Base-by-base conservation (phyloP, 2,113 vertebrate species). In the Colaptes auratus region DNA sequence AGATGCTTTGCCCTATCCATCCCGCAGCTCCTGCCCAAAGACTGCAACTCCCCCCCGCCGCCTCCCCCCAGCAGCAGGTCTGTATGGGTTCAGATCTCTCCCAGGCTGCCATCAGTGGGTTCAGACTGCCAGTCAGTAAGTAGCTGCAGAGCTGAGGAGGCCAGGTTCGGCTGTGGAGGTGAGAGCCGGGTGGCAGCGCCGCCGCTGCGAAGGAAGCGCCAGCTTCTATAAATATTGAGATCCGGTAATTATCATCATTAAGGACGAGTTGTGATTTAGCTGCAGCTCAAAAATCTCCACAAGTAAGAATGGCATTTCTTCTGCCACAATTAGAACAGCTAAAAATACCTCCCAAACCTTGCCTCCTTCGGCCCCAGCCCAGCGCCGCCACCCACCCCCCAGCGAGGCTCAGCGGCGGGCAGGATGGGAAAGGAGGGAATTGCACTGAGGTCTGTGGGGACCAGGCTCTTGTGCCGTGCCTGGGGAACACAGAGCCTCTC, bases 151-250 rank as follows among this genome's bases (percentile, higher is more conserved):
- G 12, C 42, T 94, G 96, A 97, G 27, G 84, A 94, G 92, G 61
- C 89, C 76, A 48, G 60, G 91, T 66, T 96, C 93, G 50, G 75
- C 89, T 90, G 88, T 91, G 96, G 96, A 97, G 96, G 95, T 96
- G 95, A 96, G 93, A 92, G 89, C 96, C 39, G 83, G 92, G 93
- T 73, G 20, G 87, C 93, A 65, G 82, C 81, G n/a, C 96, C 81
- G n/a, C 96, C 50, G 55, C 90, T 93, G 93, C 2, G 86, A 91
- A 96, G 94, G 96, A 96, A 97, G 97, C 79, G 35, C 95, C 86
- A 74, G 76, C 89, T 96, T 96, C 96, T 97, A 97, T 96, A 97
- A 96, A 97, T 97, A 97, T 95, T 97, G 96, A 95, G 96, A 96
- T 96, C 96, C 94, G 91, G 93, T 96, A 95, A 96, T 96, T 96